A percentile compares a stretch with the other conserved stretches of the same genome.
Evolutionary conservation across 2,113 vertebrate species (phyloP).

Genomic region (Leptobrachium leishanense): DNA sequence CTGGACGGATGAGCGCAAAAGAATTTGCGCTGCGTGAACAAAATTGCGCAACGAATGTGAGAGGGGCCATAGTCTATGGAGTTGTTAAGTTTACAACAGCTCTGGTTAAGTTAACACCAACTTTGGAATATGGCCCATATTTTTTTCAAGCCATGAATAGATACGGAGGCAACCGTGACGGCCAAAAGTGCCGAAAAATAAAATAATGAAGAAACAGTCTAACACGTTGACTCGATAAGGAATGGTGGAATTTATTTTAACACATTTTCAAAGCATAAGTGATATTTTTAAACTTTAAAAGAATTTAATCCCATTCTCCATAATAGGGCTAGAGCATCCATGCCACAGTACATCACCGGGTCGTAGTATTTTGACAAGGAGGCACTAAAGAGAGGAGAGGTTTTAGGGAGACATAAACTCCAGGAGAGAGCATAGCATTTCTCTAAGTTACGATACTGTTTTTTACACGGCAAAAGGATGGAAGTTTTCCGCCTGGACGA

Average conservation of each 20-base stretch:
- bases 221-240: too few species aligned
- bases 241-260: neutral
- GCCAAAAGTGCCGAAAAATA: too few species aligned
- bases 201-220: too few species aligned
- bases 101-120: too few species aligned
- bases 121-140: too few species aligned
- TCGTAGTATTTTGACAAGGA: conserved; percentile 18
- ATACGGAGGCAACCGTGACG: too few species aligned
- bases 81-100: too few species aligned
- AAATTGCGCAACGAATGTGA: too few species aligned
- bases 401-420: conserved; percentile 37
- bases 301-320: neutral
- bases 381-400: conserved; percentile 1
- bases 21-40: too few species aligned
- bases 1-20: too few species aligned
- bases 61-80: too few species aligned
- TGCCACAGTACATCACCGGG: conserved; percentile 20
- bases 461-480: conserved; percentile 38
- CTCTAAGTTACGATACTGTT: conserved; percentile 31
- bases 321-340: neutral
- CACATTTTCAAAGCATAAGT: neutral
- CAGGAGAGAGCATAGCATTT: conserved; percentile 9
- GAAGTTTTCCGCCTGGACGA: conserved; percentile 21
- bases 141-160: too few species aligned
- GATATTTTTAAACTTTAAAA: neutral